These are phyloP conservation scores for Abrostola triplasia DNA, from an alignment of 2,888 invertebrate genomes.

Conservation along the genomic window DNA sequence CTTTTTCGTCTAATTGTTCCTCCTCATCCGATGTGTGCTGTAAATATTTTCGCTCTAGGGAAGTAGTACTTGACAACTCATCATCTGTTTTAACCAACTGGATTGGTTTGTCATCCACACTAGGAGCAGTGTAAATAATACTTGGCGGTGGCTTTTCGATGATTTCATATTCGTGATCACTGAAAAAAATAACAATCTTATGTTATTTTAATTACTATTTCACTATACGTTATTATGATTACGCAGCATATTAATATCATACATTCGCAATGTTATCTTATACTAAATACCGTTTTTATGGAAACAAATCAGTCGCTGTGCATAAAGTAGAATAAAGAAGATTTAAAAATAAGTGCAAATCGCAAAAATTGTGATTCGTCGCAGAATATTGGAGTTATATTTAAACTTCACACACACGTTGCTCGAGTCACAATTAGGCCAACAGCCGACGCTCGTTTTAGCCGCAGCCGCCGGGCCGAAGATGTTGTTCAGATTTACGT, in stretches of 20 bases:
- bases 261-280: conserved; percentile 58
- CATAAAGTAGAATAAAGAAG: conserved; percentile 45
- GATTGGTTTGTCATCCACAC: conserved; percentile 74
- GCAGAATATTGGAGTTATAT: conserved; percentile 79
- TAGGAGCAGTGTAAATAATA: conserved; percentile 77
- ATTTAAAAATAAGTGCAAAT: conserved; percentile 61
- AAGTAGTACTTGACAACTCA: conserved; percentile 85
- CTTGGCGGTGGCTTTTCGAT: conserved; percentile 91
- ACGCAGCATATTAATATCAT: conserved; percentile 10
- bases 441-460: conserved; percentile 86
- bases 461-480: conserved; percentile 83
- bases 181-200: conserved; percentile 81
- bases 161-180: conserved; percentile 98
- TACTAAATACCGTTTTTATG: conserved; percentile 17
- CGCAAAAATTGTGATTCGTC: conserved; percentile 71
- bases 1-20: conserved; percentile 76
- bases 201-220: conserved; percentile 21
- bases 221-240: not conserved
- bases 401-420: conserved; percentile 78
- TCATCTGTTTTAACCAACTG: conserved; percentile 80
- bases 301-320: conserved; percentile 58
- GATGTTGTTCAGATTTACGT: conserved; percentile 74
- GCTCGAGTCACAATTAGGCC: conserved; percentile 86
- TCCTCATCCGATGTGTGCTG: conserved; percentile 86
- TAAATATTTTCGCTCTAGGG: conserved; percentile 82